A percentile compares a stretch with the other conserved stretches of the same genome.
phyloP scores from a whole-genome alignment of 53 echinoderm and acorn worm genomes.

The Holothuria leucospilota region DNA sequence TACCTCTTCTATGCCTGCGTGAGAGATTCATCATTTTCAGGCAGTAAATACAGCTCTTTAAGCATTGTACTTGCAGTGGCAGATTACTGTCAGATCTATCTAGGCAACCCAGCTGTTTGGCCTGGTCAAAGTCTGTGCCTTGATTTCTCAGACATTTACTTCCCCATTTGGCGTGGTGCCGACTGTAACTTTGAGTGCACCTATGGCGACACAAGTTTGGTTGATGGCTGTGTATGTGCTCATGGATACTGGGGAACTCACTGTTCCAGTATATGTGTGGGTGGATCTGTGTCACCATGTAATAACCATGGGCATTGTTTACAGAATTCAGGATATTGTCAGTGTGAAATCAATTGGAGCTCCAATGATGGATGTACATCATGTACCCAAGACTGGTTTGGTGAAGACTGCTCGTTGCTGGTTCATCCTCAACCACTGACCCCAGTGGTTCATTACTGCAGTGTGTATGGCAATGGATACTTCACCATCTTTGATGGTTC shows the following conservation, averaged over 20 bases:
- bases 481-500: constrained; percentile 89
- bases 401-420: constrained; percentile 79
- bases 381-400: constrained; percentile 78
- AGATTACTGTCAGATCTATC: constrained; percentile 65
- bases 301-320: constrained; percentile 72
- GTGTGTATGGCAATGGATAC: constrained; percentile 76
- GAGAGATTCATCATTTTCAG: constrained; percentile 73
- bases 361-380: constrained; percentile 55
- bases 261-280: constrained; percentile 69
- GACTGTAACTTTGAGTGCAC: constrained; percentile 67
- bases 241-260: constrained; percentile 77
- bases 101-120: constrained; percentile 51
- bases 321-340: constrained; percentile 62
- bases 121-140: constrained; percentile 71
- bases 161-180: constrained; percentile 77
- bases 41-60: constrained; percentile 66
- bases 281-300: constrained; percentile 70
- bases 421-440: constrained; percentile 41
- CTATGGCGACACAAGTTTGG: constrained; percentile 52
- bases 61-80: constrained; percentile 65
- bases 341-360: constrained; percentile 80
- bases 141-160: constrained; percentile 69
- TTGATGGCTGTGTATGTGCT: constrained; percentile 62
- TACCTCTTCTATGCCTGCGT: constrained; percentile 75
- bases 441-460: constrained; percentile 39